These are phyloP conservation scores for Prolemur simus DNA, from an alignment of 2,113 vertebrate genomes.

Conservation along the genomic window DNA sequence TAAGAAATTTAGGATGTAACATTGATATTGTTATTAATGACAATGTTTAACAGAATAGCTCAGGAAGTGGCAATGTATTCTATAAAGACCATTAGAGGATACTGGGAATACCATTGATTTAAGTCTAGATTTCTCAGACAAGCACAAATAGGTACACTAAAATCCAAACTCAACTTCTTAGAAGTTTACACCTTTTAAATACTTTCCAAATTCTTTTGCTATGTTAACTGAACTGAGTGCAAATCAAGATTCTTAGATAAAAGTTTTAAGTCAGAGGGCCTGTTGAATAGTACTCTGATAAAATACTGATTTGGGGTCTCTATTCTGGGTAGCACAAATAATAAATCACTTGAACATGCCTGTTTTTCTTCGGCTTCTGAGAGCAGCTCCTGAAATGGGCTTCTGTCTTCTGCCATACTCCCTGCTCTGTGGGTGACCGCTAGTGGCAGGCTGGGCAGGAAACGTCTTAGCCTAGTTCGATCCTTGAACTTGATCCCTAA, in stretches of 20 bases:
- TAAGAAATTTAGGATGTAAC: slow-evolving; percentile 10
- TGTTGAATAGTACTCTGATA: slow-evolving; percentile 67
- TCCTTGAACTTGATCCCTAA: slow-evolving; percentile 54
- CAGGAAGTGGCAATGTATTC: slow-evolving; percentile 14
- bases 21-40: neutral
- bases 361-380: slow-evolving; percentile 66
- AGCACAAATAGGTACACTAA: slow-evolving; percentile 55
- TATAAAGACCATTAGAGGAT: slow-evolving; percentile 44
- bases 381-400: slow-evolving; percentile 64
- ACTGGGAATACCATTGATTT: slow-evolving; percentile 42
- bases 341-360: slow-evolving; percentile 73
- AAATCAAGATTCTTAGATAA: slow-evolving; percentile 69
- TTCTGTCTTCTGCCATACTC: slow-evolving; percentile 56
- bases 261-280: slow-evolving; percentile 61
- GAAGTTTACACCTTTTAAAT: slow-evolving; percentile 53
- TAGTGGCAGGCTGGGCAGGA: neutral
- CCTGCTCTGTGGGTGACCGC: neutral
- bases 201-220: slow-evolving; percentile 21
- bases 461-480: neutral
- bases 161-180: slow-evolving; percentile 59
- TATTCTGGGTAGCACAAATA: slow-evolving; percentile 44
- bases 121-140: slow-evolving; percentile 74
- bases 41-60: neutral
- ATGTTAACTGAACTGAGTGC: slow-evolving; percentile 57
- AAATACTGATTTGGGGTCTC: slow-evolving; percentile 63